Conservation (phyloP, 2,113 vertebrate genomes). For the Leucopternis melanops region DNA sequence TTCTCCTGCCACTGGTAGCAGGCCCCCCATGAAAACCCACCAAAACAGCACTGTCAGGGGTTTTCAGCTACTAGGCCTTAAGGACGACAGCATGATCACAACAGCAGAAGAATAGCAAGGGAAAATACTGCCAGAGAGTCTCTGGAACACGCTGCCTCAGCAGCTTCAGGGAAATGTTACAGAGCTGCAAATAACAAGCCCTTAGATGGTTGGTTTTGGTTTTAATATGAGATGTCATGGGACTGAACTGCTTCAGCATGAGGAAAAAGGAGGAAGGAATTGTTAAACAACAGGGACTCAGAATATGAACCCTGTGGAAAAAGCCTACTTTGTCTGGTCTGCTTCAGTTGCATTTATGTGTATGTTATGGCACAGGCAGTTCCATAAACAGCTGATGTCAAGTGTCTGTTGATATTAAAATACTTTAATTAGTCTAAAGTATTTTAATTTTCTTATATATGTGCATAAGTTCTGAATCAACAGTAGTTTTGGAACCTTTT, state of each 20-base stretch:
- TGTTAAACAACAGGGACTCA: not conserved
- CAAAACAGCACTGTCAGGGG: accelerated
- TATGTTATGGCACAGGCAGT: not conserved
- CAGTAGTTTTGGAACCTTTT: not conserved
- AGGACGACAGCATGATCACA: not conserved
- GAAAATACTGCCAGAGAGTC: not conserved
- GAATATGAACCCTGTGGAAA: not conserved
- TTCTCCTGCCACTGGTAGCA: not conserved
- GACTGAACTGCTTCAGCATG: not conserved
- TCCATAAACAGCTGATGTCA: not conserved
- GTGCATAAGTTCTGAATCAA: not conserved
- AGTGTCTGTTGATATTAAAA: not conserved
- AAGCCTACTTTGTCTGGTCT: not conserved
- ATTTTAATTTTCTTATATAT: not conserved
- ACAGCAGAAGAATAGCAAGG: not conserved
- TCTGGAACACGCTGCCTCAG: not conserved
- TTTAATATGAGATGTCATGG: not conserved
- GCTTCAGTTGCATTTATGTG: not conserved
- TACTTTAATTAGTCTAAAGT: not conserved
- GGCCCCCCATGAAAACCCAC: not conserved
- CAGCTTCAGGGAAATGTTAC: not conserved
- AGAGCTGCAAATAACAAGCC: not conserved
- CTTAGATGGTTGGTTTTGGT: not conserved
- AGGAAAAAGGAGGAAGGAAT: not conserved
- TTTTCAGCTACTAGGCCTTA: not conserved